These are phyloP conservation scores for Coptodon bakossiorum DNA, from an alignment of 2,113 vertebrate genomes.

Conservation along the genomic window DNA sequence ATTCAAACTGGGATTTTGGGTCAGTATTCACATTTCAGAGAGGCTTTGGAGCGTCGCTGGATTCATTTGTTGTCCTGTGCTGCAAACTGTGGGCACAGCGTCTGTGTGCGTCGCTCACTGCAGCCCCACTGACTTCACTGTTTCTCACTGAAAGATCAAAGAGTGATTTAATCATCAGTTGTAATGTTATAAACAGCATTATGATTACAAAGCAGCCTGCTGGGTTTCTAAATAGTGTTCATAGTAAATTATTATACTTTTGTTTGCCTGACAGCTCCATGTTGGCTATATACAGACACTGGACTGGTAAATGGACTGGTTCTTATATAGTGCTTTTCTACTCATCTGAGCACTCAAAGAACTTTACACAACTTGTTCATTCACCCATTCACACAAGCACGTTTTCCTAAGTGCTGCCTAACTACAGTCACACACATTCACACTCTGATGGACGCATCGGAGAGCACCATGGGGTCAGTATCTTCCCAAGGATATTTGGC, in stretches of 20 bases:
- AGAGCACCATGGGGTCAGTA: not conserved
- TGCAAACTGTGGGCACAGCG: not conserved
- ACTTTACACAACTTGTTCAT: not conserved
- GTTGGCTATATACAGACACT: not conserved
- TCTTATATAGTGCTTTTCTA: not conserved
- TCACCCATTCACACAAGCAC: not conserved
- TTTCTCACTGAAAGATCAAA: not conserved
- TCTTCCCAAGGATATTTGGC: fast-evolving
- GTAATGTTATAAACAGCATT: not conserved
- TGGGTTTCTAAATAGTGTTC: not conserved
- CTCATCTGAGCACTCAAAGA: not conserved
- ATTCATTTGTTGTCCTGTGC: not conserved
- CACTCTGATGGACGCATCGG: not conserved
- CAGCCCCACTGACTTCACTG: fast-evolving
- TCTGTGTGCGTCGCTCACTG: not conserved
- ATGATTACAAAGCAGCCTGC: not conserved
- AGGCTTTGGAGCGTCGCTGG: fast-evolving
- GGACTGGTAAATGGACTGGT: not conserved
- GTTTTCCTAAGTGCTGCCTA: not conserved
- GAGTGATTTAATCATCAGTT: not conserved
- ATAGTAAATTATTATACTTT: not conserved
- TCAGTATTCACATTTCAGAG: not conserved
- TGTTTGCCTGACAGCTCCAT: not conserved
- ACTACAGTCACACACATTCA: fast-evolving
- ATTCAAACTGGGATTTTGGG: not conserved